Base-by-base conservation (phyloP, 64 coral and sea anemone species). In the Porites lutea region DNA sequence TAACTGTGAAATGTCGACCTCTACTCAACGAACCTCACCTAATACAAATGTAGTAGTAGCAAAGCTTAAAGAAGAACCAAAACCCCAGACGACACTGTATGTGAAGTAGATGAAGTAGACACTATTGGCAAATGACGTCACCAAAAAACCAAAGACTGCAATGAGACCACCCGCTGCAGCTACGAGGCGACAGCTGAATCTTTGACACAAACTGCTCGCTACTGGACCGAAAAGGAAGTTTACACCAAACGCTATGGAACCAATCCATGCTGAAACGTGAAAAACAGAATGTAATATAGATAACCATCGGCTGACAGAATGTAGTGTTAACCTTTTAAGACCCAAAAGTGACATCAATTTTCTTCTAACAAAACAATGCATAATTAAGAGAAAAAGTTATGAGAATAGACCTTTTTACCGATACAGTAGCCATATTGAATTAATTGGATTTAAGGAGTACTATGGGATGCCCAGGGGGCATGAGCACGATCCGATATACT, bases 81-180 rank as follows among this genome's bases (percentile, higher is more conserved):
- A 62, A 21, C 95, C 95, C 91, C 91, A 97, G 16, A 97, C 61
- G 18, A 97, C 1, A 75, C 95, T 97, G 68, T 97, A 97, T 86
- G 95, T 97, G 16, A 97, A 13, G 68, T 94, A 97, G 44, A 97
- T 97, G 75, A 97, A 59, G 74, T 93, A 93, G 75, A 97, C 51
- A 59, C 64, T 97, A 72, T 80, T 88, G n/a, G 88, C 67, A 47
- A 93, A 94, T 94, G 95, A 97, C 74, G 95, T 94, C 65, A 94
- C 20, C 37, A 97, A 84, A 5, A 97, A 77, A 19, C 95, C 95
- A 50, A 97, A 72, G 53, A 88, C 65, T 44, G 92, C 87, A 55
- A 97, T 88, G 4, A 97, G 50, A 50, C 95, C 88, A 5, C 95
- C 95, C 13, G 83, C 83, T 5, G 82, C 81, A 9, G 87, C 46